Base-by-base conservation (phyloP, 2,797 vertebrate species). In the Syndactyla subalaris region DNA sequence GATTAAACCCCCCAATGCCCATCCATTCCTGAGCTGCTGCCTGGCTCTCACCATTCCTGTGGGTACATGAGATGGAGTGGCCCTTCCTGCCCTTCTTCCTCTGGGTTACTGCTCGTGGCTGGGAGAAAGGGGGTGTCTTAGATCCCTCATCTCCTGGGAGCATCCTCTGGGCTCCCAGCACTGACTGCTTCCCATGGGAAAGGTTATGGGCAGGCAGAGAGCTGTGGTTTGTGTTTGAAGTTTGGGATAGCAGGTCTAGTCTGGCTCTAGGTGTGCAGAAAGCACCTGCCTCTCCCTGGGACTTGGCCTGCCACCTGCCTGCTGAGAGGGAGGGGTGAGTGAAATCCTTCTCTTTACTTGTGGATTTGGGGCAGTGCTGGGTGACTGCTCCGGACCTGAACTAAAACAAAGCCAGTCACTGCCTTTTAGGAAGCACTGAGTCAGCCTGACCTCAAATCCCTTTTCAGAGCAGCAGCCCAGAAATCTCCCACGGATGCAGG, bases 401-500 rank as follows among this genome's bases (percentile, higher is more conserved):
- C 61, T 2, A 30, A 70, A 68, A 62, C 76, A 81, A 24, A 41
- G 38, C 12, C 19, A 48, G 27, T 2, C 5, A 5, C 15, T 51
- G 82, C 58, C 39, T 84, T 91, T 90, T 54, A 82, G 88, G 95
- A 72, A 76, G 45, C 62, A 54, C 58, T 79, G 63, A 94, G 82
- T 89, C 94, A 95, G 70, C 88, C 92, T 74, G 93, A 88, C 90
- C 93, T 92, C 80, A 75, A 84, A 71, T 1, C 41, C 61, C 82
- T 82, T 51, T 61, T 6, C 57, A 34, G 61, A 82, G 67, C 58
- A 83, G 68, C 74, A 82, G 39, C 51, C 13, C 78, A 80, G 85
- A 81, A 93, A 80, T 88, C 93, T 93, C 79, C 57, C 88, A 27
- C 1, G 0, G 26, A 0, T 2, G 14, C 3, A 20, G 1, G 24